These are phyloP conservation scores for Pseudococcus longispinus DNA, from an alignment of 2,888 invertebrate genomes.

Conservation along the genomic window DNA sequence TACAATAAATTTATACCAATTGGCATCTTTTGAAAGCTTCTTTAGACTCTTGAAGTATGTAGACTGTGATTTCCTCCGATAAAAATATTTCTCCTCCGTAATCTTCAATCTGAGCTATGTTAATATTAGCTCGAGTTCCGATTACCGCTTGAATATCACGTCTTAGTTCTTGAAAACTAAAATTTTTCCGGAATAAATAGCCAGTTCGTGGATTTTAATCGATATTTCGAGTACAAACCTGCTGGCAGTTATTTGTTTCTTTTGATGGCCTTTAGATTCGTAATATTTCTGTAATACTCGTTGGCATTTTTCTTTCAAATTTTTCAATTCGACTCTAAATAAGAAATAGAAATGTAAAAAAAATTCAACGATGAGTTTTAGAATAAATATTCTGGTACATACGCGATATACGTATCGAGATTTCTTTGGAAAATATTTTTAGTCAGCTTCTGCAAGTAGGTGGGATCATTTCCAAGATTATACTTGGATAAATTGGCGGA, in stretches of 20 bases:
- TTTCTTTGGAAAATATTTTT: slow-evolving; percentile 82
- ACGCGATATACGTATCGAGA: slow-evolving; percentile 78
- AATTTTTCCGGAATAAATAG: slow-evolving; percentile 33
- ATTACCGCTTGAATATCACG: slow-evolving; percentile 93
- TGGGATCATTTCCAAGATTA: slow-evolving; percentile 80
- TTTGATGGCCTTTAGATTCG: slow-evolving; percentile 90
- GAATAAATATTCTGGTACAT: slow-evolving; percentile 60
- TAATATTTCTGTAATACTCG: slow-evolving; percentile 84
- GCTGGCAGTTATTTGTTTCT: slow-evolving; percentile 87
- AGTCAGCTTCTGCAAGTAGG: slow-evolving; percentile 78
- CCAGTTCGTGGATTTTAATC: not conserved
- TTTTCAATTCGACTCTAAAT: slow-evolving; percentile 73
- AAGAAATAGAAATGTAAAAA: not conserved
- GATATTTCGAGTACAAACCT: slow-evolving; percentile 61
- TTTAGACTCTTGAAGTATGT: slow-evolving; percentile 87
- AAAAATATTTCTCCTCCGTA: slow-evolving; percentile 97
- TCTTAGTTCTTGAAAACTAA: slow-evolving; percentile 86
- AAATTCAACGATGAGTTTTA: not conserved
- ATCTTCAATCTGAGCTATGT: slow-evolving; percentile 92
- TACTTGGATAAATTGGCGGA: slow-evolving; percentile 76
- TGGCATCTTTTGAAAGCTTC: slow-evolving; percentile 81
- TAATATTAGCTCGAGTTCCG: slow-evolving; percentile 88
- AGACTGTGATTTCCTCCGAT: slow-evolving; percentile 92
- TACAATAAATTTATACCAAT: slow-evolving; percentile 13
- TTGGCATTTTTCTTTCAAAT: slow-evolving; percentile 79